phyloP scores from a whole-genome alignment of 37 sponge, comb jelly and placozoan species.

The Eunapius fragilis region DNA sequence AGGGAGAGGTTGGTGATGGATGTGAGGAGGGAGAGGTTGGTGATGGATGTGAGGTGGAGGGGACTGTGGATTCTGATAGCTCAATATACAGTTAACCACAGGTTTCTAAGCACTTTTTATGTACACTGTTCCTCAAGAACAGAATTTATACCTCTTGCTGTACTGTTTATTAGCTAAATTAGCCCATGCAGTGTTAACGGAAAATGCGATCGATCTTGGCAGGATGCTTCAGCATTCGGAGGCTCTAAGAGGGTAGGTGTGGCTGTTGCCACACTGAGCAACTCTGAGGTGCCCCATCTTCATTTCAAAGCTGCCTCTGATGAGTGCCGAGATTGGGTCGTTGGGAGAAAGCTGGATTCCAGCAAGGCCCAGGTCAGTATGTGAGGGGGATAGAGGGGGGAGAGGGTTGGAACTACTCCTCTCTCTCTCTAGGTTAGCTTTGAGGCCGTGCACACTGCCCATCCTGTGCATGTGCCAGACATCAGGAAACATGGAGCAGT shows the following conservation, averaged over 20 bases:
- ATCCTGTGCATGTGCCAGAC: constrained; percentile 58
- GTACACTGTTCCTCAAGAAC: too few relatives aligned
- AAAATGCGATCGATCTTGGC: background rate
- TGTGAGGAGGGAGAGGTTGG: too few relatives aligned
- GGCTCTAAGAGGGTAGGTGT: constrained; percentile 34
- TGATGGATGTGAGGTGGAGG: too few relatives aligned
- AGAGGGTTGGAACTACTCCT: background rate
- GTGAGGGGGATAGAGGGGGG: background rate
- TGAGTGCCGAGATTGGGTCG: constrained; percentile 11
- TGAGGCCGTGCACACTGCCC: constrained; percentile 42
- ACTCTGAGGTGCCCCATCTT: constrained; percentile 1
- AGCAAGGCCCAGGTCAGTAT: constrained; percentile 22
- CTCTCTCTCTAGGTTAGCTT: constrained; percentile 53
- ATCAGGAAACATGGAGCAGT: constrained; percentile 49
- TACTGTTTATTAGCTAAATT: background rate
- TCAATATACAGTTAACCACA: too few relatives aligned
- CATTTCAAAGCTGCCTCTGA: constrained; percentile 53
- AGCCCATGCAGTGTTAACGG: background rate
- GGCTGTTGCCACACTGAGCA: constrained; percentile 31
- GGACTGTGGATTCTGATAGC: too few relatives aligned
- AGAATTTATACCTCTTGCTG: too few relatives aligned
- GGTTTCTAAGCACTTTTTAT: too few relatives aligned
- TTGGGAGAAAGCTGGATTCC: constrained; percentile 53
- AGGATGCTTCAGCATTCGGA: constrained; percentile 64
- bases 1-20: too few relatives aligned